phyloP scores from a whole-genome alignment of 2,113 vertebrate genomes.

The Laticauda colubrina region DNA sequence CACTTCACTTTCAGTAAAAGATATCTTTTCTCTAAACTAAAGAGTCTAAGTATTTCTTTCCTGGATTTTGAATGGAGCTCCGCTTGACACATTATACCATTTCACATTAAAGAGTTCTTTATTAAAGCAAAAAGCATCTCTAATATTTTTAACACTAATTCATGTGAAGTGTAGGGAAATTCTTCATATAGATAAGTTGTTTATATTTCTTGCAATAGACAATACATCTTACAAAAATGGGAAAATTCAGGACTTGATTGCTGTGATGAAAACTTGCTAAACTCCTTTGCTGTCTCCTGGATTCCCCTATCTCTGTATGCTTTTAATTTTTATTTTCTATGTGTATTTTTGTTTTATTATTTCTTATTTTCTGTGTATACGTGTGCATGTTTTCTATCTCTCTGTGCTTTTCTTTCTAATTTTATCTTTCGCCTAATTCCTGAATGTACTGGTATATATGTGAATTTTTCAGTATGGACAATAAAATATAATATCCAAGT shows the following conservation, averaged over 20 bases:
- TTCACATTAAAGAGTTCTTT: conserved; percentile 8
- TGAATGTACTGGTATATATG: background rate
- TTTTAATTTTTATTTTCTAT: background rate
- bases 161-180: background rate
- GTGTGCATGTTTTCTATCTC: background rate
- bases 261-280: background rate
- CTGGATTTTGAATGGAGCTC: no score
- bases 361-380: background rate
- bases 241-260: background rate
- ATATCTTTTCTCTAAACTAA: no score
- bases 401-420: background rate
- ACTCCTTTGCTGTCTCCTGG: conserved; percentile 35
- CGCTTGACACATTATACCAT: background rate
- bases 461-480: background rate
- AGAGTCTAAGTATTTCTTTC: no score
- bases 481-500: background rate
- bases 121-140: conserved; percentile 16
- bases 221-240: background rate
- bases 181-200: background rate
- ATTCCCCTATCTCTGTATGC: background rate
- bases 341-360: background rate
- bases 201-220: conserved; percentile 2
- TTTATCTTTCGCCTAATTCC: background rate
- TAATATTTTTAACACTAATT: background rate
- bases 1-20: no score